Percentiles rank a stretch among this genome's conserved stretches.
phyloP scores from a whole-genome alignment of 2,113 vertebrate genomes.

The Micronycteris hirsuta region DNA sequence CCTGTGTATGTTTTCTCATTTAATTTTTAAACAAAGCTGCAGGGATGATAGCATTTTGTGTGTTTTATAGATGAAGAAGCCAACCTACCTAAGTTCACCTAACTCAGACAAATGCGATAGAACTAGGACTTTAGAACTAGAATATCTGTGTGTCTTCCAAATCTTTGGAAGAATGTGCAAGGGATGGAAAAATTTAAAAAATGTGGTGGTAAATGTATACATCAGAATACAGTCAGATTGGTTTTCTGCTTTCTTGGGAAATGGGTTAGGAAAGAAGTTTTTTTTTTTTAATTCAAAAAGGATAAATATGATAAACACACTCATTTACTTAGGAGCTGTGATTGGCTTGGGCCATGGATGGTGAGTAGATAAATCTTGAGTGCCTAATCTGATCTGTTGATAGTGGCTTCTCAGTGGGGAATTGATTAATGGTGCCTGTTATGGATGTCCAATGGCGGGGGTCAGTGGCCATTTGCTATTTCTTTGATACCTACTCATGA shows the following conservation, averaged over 20 bases:
- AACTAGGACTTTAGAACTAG: background rate
- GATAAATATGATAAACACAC: background rate
- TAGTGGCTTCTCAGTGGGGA: background rate
- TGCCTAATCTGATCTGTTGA: conserved; percentile 21
- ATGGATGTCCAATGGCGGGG: background rate
- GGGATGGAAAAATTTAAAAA: background rate
- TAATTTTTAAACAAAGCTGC: background rate
- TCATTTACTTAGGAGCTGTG: background rate
- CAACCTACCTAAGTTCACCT: background rate
- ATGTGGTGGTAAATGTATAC: background rate
- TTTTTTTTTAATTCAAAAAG: background rate
- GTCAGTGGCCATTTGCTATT: background rate
- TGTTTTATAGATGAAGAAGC: background rate
- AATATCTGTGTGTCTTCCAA: background rate
- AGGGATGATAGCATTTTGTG: background rate
- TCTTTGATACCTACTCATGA: background rate
- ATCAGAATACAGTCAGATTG: background rate
- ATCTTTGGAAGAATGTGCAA: background rate
- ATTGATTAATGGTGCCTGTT: conserved; percentile 32
- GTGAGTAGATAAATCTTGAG: background rate
- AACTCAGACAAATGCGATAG: background rate
- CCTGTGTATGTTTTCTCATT: background rate
- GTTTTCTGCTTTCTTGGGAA: conserved; percentile 22
- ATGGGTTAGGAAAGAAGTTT: background rate
- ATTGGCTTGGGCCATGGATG: background rate